Percentiles rank a stretch among this genome's conserved stretches.
These are phyloP conservation scores for Ciconia stormi DNA, from an alignment of 2,113 vertebrate species.

Conservation along the genomic window DNA sequence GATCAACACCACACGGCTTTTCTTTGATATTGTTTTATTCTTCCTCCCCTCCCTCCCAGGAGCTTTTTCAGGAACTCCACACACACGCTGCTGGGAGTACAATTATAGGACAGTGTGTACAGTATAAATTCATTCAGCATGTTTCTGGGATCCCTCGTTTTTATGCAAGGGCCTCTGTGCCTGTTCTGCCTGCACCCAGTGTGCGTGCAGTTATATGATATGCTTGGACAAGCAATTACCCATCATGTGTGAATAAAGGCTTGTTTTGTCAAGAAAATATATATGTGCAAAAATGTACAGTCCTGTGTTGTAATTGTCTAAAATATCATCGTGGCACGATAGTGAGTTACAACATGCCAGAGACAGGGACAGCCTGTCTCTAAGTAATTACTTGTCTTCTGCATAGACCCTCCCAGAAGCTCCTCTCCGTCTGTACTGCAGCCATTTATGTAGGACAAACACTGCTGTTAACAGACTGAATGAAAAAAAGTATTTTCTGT, in stretches of 20 bases:
- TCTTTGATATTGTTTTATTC: conserved; percentile 46
- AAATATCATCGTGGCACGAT: neutral
- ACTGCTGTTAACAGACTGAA: neutral
- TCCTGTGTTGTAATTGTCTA: neutral
- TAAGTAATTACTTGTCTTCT: neutral
- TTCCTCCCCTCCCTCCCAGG: neutral
- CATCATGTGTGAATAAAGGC: neutral
- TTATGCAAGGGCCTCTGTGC: neutral
- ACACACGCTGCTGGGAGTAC: neutral
- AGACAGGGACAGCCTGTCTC: neutral
- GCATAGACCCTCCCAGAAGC: neutral
- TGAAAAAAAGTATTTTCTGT: neutral
- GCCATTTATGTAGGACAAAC: neutral
- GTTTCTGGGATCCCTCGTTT: neutral
- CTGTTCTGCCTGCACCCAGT: neutral
- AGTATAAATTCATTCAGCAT: conserved; percentile 4
- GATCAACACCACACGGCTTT: neutral
- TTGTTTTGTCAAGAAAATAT: neutral
- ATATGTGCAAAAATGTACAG: neutral
- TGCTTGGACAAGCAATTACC: neutral
- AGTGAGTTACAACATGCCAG: neutral
- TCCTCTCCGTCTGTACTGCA: neutral
- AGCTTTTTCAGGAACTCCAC: conserved; percentile 1
- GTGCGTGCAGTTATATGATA: neutral
- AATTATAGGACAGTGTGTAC: neutral